Evolutionary conservation across 2,888 invertebrate species (phyloP).

Genomic region (Morpho deidamia): DNA sequence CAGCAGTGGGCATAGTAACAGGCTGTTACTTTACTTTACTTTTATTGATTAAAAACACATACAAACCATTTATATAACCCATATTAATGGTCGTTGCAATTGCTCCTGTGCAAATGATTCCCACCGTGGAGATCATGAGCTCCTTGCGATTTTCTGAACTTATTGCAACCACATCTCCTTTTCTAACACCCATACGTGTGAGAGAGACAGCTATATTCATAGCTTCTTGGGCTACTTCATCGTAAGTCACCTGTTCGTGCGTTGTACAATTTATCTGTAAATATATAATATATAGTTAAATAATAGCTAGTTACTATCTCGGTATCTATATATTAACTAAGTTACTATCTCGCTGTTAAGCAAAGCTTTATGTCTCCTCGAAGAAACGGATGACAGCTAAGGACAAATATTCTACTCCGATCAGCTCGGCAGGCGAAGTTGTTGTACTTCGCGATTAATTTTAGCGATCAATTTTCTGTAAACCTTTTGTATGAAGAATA

Average conservation of each 20-base stretch:
- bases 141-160: constrained; percentile 54
- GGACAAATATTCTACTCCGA: no score
- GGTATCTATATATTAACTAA: no score
- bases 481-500: no score
- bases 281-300: background rate
- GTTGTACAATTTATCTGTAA: constrained; percentile 55
- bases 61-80: constrained; percentile 44
- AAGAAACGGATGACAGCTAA: no score
- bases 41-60: background rate
- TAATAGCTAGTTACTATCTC: no score
- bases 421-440: no score
- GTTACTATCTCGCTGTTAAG: no score
- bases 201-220: constrained; percentile 59
- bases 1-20: no score
- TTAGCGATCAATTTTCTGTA: no score
- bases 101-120: constrained; percentile 44
- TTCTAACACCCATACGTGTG: constrained; percentile 46
- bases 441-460: no score
- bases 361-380: no score
- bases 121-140: constrained; percentile 46
- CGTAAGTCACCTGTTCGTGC: constrained; percentile 39
- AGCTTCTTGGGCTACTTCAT: constrained; percentile 44
- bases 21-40: no score
- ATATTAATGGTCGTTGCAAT: constrained; percentile 42
- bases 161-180: constrained; percentile 52